Evolutionary conservation across 2,797 vertebrate genomes (phyloP).

Genomic region (Oreonectes daqikongensis): DNA sequence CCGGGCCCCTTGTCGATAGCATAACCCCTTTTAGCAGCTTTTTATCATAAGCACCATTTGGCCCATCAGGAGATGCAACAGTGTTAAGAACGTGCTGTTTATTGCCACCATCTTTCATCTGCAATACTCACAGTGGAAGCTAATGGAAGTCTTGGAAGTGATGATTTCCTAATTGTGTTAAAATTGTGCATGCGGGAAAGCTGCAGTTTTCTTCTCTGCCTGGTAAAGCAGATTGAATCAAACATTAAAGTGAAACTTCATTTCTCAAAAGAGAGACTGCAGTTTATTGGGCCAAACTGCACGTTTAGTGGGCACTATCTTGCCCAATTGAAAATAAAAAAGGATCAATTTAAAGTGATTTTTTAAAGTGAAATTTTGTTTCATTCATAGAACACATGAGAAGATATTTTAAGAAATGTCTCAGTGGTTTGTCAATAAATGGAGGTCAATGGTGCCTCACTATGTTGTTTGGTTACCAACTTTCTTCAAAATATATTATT

Average conservation of each 20-base stretch:
- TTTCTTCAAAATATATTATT: too few species aligned
- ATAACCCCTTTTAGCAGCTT: constrained; percentile 8
- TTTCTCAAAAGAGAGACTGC: constrained; percentile 2
- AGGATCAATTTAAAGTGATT: too few species aligned
- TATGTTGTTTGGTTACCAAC: too few species aligned
- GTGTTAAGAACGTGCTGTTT: constrained; percentile 26
- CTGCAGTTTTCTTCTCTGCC: neutral
- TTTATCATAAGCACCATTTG: constrained; percentile 19
- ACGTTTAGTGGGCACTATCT: neutral
- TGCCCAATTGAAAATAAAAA: neutral
- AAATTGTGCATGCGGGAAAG: constrained; percentile 28
- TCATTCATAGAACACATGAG: too few species aligned
- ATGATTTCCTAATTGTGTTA: constrained; percentile 32
- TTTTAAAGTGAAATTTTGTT: too few species aligned
- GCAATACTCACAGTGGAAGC: constrained; percentile 15
- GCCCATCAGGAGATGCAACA: constrained; percentile 25
- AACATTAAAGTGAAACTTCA: constrained; percentile 18
- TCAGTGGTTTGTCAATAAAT: too few species aligned
- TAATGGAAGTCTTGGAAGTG: constrained; percentile 38
- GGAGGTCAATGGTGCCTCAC: too few species aligned
- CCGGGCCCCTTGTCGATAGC: neutral
- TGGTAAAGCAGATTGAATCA: constrained; percentile 19
- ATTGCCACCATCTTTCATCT: constrained; percentile 18
- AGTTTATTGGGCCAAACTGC: too few species aligned
- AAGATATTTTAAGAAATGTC: too few species aligned